Percentiles rank a stretch among this genome's conserved stretches.
Conservation (phyloP, 2,888 invertebrate species). For the Catocala nupta region DNA sequence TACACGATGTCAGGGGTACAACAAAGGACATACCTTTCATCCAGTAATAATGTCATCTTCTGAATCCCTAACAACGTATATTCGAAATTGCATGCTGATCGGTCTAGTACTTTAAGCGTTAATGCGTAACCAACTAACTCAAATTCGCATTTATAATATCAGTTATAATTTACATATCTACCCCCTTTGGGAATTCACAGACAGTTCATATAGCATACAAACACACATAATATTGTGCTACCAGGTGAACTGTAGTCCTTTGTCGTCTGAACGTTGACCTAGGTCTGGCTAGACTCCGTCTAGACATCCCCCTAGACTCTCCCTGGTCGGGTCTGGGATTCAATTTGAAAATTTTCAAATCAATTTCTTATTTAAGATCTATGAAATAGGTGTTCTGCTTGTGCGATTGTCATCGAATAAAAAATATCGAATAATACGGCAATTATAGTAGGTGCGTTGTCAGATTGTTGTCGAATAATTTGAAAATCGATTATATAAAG, state of each 20-base stretch:
- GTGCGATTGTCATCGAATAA: background rate
- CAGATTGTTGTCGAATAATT: too few relatives aligned
- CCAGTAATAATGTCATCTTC: too few relatives aligned
- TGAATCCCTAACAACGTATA: too few relatives aligned
- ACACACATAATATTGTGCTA: constrained; percentile 33
- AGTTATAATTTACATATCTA: too few relatives aligned
- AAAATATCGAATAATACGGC: too few relatives aligned
- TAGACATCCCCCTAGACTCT: constrained; percentile 49
- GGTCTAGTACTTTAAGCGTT: too few relatives aligned
- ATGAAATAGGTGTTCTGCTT: background rate
- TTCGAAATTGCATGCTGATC: too few relatives aligned
- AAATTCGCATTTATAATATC: background rate
- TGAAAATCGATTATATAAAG: too few relatives aligned
- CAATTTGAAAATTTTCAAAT: constrained; percentile 23
- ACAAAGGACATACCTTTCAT: too few relatives aligned
- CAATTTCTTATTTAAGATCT: background rate
- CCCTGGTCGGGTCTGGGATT: constrained; percentile 22
- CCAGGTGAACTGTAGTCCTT: constrained; percentile 53
- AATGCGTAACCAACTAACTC: background rate
- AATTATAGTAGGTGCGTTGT: too few relatives aligned
- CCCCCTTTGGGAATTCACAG: too few relatives aligned
- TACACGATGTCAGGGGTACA: too few relatives aligned
- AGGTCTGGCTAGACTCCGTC: constrained; percentile 63
- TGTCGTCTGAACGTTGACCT: constrained; percentile 73
- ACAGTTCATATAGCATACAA: constrained; percentile 1